Evolutionary conservation across 2,113 vertebrate species (phyloP).

Genomic region (Sinocyclocheilus rhinocerous): DNA sequence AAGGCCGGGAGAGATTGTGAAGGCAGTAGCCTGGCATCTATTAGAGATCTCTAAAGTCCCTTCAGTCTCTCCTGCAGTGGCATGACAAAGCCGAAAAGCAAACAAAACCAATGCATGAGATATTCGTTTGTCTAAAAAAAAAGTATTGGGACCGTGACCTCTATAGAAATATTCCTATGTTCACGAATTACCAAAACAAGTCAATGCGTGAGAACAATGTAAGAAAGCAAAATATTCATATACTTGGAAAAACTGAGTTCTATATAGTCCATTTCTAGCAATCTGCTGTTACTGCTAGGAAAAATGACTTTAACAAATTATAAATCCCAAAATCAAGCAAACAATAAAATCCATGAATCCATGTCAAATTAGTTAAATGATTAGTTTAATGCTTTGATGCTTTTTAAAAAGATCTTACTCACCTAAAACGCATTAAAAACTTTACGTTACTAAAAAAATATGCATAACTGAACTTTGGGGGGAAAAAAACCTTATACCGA

Average conservation of each 20-base stretch:
- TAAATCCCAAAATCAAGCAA: background rate
- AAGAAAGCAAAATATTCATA: background rate
- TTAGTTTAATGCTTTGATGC: no score
- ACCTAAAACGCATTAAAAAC: no score
- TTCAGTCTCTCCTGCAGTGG: constrained; percentile 77
- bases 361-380: no score
- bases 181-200: background rate
- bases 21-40: constrained; percentile 81
- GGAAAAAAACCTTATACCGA: background rate
- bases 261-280: background rate
- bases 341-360: background rate
- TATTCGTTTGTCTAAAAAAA: constrained; percentile 63
- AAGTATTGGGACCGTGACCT: background rate
- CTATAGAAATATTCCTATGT: background rate
- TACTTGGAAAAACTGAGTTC: background rate
- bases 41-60: constrained; percentile 81
- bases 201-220: constrained; percentile 7
- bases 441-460: no score
- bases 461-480: no score
- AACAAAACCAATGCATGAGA: constrained; percentile 75
- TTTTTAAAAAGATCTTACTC: no score
- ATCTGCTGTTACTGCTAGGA: background rate
- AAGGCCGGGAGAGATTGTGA: constrained; percentile 84
- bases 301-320: background rate
- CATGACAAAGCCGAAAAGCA: constrained; percentile 80